Percentiles rank a stretch among this genome's conserved stretches.
These are phyloP conservation scores for Doryteuthis pealeii DNA, from an alignment of 1,140 invertebrate genomes.

Conservation along the genomic window DNA sequence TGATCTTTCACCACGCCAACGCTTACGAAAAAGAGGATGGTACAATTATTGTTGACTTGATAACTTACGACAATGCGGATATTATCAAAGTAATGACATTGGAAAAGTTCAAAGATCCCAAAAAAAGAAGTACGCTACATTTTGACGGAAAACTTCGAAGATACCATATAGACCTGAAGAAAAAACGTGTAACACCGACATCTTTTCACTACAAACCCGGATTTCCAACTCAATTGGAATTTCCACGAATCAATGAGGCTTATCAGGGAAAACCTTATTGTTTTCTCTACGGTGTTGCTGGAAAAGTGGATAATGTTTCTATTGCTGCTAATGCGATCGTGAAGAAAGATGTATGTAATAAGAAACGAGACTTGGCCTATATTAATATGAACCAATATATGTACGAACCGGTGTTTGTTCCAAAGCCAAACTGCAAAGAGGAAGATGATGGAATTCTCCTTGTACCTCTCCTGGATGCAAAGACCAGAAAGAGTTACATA, in stretches of 20 bases:
- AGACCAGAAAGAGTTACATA: constrained; percentile 33
- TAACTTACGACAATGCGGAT: constrained; percentile 36
- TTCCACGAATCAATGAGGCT: constrained; percentile 51
- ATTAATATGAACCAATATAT: constrained; percentile 38
- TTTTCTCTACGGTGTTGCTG: constrained; percentile 47
- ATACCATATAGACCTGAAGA: constrained; percentile 35
- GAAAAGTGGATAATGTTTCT: constrained; percentile 41
- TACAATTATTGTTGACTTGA: constrained; percentile 44
- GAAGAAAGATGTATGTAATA: constrained; percentile 50
- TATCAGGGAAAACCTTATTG: constrained; percentile 44
- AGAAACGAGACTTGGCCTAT: constrained; percentile 31
- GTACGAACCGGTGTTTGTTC: constrained; percentile 48
- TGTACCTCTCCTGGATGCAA: constrained; percentile 46
- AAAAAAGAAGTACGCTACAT: constrained; percentile 30
- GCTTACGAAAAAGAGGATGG: constrained; percentile 41
- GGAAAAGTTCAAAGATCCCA: constrained; percentile 28
- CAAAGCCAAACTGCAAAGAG: constrained; percentile 21
- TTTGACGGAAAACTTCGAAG: constrained; percentile 32
- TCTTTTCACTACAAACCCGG: constrained; percentile 18
- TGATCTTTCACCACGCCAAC: constrained; percentile 52
- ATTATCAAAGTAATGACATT: constrained; percentile 39
- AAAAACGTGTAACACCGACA: constrained; percentile 15
- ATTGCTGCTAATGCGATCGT: constrained; percentile 44
- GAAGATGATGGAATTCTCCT: constrained; percentile 53
- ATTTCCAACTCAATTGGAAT: constrained; percentile 33